Conservation (phyloP, 2,888 invertebrate species). For the Hypsopygia costalis region DNA sequence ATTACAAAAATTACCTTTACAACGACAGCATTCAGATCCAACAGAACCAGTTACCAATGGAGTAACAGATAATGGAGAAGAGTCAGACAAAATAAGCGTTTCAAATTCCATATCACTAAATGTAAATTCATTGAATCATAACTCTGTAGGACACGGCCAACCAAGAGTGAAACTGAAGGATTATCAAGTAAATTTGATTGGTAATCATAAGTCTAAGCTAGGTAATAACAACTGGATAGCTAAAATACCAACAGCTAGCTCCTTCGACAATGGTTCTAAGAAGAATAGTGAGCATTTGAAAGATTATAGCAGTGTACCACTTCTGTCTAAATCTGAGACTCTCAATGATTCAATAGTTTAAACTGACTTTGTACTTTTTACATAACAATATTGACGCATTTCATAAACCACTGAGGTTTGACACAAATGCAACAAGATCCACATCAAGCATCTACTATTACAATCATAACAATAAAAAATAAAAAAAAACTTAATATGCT, state of each 20-base stretch:
- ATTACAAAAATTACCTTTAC: conserved; percentile 55
- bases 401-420: too few relatives aligned
- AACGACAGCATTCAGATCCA: conserved; percentile 62
- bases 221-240: conserved; percentile 77
- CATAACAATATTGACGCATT: too few relatives aligned
- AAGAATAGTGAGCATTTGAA: conserved; percentile 58
- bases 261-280: conserved; percentile 64
- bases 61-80: conserved; percentile 42
- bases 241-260: conserved; percentile 65
- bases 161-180: conserved; percentile 69
- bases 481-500: too few relatives aligned
- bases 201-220: conserved; percentile 58
- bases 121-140: conserved; percentile 61
- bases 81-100: conserved; percentile 50
- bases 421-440: too few relatives aligned
- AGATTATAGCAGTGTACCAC: conserved; percentile 73
- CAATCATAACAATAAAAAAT: too few relatives aligned
- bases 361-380: conserved; percentile 18
- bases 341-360: conserved; percentile 69
- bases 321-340: conserved; percentile 64
- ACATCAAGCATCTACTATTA: too few relatives aligned
- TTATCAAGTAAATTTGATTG: conserved; percentile 47
- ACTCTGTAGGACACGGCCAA: conserved; percentile 48
- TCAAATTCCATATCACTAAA: conserved; percentile 63
- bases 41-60: conserved; percentile 61